These are phyloP conservation scores for Brachyistius frenatus DNA, from an alignment of 2,113 vertebrate species.

Conservation along the genomic window DNA sequence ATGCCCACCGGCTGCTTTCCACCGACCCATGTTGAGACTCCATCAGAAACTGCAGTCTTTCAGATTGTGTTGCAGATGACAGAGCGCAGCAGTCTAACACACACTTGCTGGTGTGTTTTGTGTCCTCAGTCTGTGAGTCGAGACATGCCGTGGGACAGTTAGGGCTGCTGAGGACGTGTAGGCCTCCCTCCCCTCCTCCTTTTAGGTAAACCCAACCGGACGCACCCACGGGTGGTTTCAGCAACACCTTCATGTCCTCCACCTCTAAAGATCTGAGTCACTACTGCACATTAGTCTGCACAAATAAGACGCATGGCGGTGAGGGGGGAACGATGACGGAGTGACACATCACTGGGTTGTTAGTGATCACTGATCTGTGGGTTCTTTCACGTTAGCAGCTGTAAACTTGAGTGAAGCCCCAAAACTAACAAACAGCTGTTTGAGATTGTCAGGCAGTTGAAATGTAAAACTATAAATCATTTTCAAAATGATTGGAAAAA, in stretches of 20 bases:
- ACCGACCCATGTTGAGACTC: conserved; percentile 20
- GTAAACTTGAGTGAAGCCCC: not conserved
- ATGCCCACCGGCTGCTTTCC: conserved; percentile 17
- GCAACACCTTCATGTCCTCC: conserved; percentile 36
- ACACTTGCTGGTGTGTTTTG: conserved; percentile 73
- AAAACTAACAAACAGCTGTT: too few relatives aligned
- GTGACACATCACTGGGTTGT: not conserved
- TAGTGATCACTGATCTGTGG: not conserved
- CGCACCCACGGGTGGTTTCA: conserved; percentile 44
- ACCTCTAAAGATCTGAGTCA: conserved; percentile 20
- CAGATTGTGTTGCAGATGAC: conserved; percentile 49
- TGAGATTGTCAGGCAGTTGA: too few relatives aligned
- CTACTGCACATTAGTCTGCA: conserved; percentile 24
- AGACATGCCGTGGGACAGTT: conserved; percentile 86
- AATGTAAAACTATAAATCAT: too few relatives aligned
- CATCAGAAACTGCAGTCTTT: conserved; percentile 32
- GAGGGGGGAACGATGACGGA: conserved; percentile 2
- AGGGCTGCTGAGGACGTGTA: conserved; percentile 79
- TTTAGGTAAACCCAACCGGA: conserved; percentile 80
- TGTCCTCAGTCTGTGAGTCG: conserved; percentile 86
- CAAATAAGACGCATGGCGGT: conserved; percentile 21
- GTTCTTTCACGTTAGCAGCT: conserved; percentile 9
- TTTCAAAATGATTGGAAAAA: too few relatives aligned
- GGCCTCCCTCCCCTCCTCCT: conserved; percentile 69
- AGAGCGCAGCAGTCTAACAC: conserved; percentile 71